Percentiles rank a stretch among this genome's conserved stretches.
phyloP scores from a whole-genome alignment of 2,888 invertebrate species.

The Andrena bucephala region DNA sequence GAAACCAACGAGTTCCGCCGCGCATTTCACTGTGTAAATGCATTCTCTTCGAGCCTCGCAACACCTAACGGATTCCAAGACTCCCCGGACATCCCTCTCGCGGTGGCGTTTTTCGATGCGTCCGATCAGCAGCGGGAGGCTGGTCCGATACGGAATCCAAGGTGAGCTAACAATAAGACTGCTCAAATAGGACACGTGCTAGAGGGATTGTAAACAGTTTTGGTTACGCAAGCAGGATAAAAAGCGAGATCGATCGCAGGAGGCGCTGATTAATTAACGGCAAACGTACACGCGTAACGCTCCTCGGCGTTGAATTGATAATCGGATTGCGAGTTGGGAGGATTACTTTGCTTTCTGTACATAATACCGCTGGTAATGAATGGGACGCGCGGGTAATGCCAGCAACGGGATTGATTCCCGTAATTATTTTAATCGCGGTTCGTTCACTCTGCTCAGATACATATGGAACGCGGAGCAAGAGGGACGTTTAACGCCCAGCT shows the following conservation, averaged over 20 bases:
- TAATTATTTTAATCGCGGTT: constrained; percentile 14
- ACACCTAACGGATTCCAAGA: not conserved
- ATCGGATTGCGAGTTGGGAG: not conserved
- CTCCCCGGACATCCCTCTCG: not conserved
- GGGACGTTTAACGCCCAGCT: not conserved
- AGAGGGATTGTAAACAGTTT: not conserved
- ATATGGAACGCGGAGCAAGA: not conserved
- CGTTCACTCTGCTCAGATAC: constrained; percentile 1
- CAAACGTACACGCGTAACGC: not conserved
- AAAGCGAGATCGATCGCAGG: not conserved
- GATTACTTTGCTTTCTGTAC: constrained; percentile 1
- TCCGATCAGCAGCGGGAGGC: not conserved
- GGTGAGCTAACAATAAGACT: not conserved
- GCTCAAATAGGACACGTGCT: not conserved
- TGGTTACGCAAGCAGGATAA: not conserved
- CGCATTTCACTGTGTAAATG: not conserved
- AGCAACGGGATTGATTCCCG: not conserved
- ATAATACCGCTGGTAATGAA: not conserved
- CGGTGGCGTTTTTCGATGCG: not conserved
- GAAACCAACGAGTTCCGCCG: not conserved
- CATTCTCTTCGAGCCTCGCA: not conserved
- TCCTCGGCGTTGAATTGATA: not conserved
- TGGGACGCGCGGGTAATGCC: not conserved
- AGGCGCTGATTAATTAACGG: not conserved
- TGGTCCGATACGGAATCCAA: not conserved